phyloP scores from a whole-genome alignment of 2,888 invertebrate genomes.

The Macrosiphum euphorbiae region DNA sequence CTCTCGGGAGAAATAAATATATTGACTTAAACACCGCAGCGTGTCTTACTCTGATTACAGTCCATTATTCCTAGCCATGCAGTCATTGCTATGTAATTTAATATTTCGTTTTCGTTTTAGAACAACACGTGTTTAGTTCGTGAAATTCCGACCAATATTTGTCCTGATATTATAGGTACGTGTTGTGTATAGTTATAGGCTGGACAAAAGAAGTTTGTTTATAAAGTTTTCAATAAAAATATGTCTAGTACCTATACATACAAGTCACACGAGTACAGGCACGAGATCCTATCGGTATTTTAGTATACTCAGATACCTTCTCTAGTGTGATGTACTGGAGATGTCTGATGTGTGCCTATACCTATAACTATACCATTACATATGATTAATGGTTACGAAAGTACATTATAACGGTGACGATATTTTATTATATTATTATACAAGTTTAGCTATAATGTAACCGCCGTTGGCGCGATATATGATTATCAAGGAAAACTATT shows the following conservation, averaged over 20 bases:
- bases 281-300: not conserved
- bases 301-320: too few relatives aligned
- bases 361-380: not conserved
- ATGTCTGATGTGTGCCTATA: not conserved
- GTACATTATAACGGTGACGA: not conserved
- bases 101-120: not conserved
- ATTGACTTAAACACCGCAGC: not conserved
- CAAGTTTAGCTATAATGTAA: not conserved
- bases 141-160: not conserved
- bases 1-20: not conserved
- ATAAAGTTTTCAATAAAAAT: not conserved
- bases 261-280: not conserved
- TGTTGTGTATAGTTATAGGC: not conserved
- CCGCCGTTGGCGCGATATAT: not conserved
- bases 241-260: not conserved
- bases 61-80: not conserved
- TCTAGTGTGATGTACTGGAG: not conserved
- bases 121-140: not conserved
- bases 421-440: not conserved
- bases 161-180: not conserved
- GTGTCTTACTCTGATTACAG: not conserved
- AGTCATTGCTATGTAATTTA: not conserved
- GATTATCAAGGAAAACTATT: not conserved
- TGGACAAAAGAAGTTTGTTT: not conserved
- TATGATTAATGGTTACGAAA: not conserved